Evolutionary conservation across 2,888 invertebrate species (phyloP).

Genomic region (Galerucella calmariensis): DNA sequence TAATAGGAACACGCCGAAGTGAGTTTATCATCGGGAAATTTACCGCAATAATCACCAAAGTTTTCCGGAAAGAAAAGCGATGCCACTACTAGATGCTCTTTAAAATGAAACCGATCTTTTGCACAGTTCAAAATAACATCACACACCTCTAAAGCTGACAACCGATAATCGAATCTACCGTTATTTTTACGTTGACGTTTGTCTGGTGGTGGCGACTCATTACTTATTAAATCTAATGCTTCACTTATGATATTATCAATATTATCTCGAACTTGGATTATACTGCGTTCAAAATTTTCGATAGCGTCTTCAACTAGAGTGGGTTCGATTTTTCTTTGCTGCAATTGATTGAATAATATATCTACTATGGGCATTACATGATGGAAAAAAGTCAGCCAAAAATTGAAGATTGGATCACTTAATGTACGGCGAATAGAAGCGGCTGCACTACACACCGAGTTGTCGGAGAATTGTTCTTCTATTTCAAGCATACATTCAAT

Average conservation of each 20-base stretch:
- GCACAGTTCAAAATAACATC: slow-evolving; percentile 48
- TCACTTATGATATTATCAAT: slow-evolving; percentile 38
- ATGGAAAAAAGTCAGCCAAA: slow-evolving; percentile 52
- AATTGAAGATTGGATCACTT: slow-evolving; percentile 45
- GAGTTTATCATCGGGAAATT: slow-evolving; percentile 45
- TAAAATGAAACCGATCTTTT: slow-evolving; percentile 50
- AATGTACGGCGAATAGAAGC: slow-evolving; percentile 32
- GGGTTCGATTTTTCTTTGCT: slow-evolving; percentile 36
- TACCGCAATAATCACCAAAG: slow-evolving; percentile 40
- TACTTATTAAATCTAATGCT: slow-evolving; percentile 11
- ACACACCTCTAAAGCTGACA: slow-evolving; percentile 44
- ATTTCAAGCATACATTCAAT: slow-evolving; percentile 43
- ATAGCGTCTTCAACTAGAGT: slow-evolving; percentile 27
- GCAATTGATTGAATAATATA: slow-evolving; percentile 46
- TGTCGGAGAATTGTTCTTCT: slow-evolving; percentile 31
- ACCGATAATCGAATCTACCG: slow-evolving; percentile 24
- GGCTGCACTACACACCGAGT: slow-evolving; percentile 42
- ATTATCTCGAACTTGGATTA: slow-evolving; percentile 32
- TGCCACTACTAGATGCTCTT: slow-evolving; percentile 48
- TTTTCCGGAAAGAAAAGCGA: slow-evolving; percentile 47
- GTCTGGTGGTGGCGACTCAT: slow-evolving; percentile 15
- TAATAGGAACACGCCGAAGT: slow-evolving; percentile 36
- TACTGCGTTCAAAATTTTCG: slow-evolving; percentile 34
- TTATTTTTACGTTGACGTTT: not conserved
- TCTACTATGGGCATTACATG: slow-evolving; percentile 50